phyloP scores from a whole-genome alignment of 2,888 invertebrate species.

The Zele albiditarsus region DNA sequence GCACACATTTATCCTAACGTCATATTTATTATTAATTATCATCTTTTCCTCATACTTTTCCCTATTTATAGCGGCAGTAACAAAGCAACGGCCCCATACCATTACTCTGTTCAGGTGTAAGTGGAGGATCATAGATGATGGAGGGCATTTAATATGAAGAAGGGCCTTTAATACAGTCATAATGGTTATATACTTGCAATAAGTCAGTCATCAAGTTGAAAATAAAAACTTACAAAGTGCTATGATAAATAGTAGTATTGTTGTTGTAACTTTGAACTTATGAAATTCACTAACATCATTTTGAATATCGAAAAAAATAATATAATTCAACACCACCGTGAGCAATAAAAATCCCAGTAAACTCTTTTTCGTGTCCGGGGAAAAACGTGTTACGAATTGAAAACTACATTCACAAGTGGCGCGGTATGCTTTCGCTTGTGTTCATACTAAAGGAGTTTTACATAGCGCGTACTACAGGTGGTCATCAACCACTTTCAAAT shows the following conservation, averaged over 20 bases:
- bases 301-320: slow-evolving; percentile 19
- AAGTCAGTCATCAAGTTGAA: too few species aligned
- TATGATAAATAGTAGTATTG: not conserved
- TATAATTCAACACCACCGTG: slow-evolving; percentile 3
- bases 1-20: slow-evolving; percentile 58
- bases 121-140: too few species aligned
- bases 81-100: too few species aligned
- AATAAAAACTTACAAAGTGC: too few species aligned
- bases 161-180: too few species aligned
- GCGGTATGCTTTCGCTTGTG: slow-evolving; percentile 23
- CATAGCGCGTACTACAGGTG: slow-evolving; percentile 45
- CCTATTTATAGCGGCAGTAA: too few species aligned
- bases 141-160: too few species aligned
- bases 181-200: too few species aligned
- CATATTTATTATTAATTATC: too few species aligned
- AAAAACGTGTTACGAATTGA: slow-evolving; percentile 41
- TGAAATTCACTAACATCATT: not conserved
- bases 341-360: slow-evolving; percentile 39
- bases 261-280: not conserved
- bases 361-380: slow-evolving; percentile 36
- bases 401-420: slow-evolving; percentile 31
- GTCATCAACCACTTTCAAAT: slow-evolving; percentile 38
- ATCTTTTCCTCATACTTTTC: too few species aligned
- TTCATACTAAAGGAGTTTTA: slow-evolving; percentile 45
- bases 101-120: too few species aligned